Evolutionary conservation across 2,888 invertebrate species (phyloP).

Genomic region (Ellobium chinense): DNA sequence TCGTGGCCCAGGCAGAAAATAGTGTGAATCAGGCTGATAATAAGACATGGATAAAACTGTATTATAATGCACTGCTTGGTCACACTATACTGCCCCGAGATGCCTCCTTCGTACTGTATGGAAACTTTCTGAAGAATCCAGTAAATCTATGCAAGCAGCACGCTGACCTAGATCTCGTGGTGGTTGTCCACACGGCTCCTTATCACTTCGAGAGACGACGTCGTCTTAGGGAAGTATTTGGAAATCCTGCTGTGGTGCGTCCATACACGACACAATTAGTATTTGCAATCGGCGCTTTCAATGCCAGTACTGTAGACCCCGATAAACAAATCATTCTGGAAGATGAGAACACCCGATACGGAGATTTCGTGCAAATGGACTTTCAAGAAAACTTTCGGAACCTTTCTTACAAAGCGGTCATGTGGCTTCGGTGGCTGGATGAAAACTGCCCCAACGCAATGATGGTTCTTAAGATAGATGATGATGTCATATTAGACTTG

Average conservation of each 20-base stretch:
- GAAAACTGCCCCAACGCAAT: not conserved
- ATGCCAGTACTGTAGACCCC: not conserved
- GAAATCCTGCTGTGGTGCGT: not conserved
- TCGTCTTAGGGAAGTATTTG: not conserved
- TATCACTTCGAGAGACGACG: conserved; percentile 3
- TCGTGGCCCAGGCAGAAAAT: not conserved
- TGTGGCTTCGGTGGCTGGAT: conserved; percentile 15
- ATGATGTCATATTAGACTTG: conserved; percentile 15
- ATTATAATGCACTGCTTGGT: not conserved
- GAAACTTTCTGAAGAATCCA: conserved; percentile 2
- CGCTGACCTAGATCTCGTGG: conserved; percentile 12
- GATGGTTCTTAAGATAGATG: conserved; percentile 27
- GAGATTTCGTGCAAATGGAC: conserved; percentile 18
- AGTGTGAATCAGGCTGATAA: too few relatives aligned
- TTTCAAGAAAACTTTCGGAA: conserved; percentile 24
- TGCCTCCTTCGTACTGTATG: not conserved
- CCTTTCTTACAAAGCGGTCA: conserved; percentile 3
- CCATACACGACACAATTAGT: conserved; percentile 23
- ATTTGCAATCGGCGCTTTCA: not conserved
- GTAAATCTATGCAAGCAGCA: conserved; percentile 2
- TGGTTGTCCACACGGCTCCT: conserved; percentile 16
- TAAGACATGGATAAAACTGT: not conserved
- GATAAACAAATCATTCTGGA: not conserved
- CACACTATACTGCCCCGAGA: conserved; percentile 23
- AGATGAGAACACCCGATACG: not conserved